Evolutionary conservation across 2,888 invertebrate species (phyloP).

Genomic region (Marronus borbonicus): DNA sequence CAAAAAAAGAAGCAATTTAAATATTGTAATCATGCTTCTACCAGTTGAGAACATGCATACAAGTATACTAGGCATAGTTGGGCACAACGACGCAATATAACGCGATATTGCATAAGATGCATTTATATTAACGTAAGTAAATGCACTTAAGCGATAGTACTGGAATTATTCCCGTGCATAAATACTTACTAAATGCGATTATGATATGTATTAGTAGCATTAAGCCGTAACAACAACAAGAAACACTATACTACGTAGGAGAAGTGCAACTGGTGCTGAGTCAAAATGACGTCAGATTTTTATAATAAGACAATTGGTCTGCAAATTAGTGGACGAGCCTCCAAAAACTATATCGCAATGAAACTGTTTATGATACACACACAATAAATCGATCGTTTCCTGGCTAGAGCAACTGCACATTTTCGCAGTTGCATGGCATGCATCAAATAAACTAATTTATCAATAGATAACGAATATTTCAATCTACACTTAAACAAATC

Average conservation of each 20-base stretch:
- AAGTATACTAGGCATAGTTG: background rate
- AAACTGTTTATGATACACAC: conserved; percentile 11
- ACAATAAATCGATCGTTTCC: conserved; percentile 27
- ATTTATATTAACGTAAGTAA: background rate
- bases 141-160: background rate
- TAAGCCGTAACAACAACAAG: conserved; percentile 3
- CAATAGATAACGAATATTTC: background rate
- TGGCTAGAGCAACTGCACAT: background rate
- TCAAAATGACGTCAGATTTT: conserved; percentile 33
- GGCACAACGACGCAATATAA: background rate
- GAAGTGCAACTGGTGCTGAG: conserved; percentile 25
- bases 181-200: conserved; percentile 25
- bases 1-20: too few relatives aligned
- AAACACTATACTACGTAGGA: conserved; percentile 18
- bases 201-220: conserved; percentile 1
- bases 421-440: background rate
- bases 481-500: background rate
- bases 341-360: conserved; percentile 33
- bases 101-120: background rate
- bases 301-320: conserved; percentile 39
- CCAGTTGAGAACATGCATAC: background rate
- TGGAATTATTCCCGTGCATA: background rate
- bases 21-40: background rate
- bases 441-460: background rate
- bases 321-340: conserved; percentile 37